phyloP scores from a whole-genome alignment of 1,140 invertebrate genomes.

The Brachionus calyciflorus region DNA sequence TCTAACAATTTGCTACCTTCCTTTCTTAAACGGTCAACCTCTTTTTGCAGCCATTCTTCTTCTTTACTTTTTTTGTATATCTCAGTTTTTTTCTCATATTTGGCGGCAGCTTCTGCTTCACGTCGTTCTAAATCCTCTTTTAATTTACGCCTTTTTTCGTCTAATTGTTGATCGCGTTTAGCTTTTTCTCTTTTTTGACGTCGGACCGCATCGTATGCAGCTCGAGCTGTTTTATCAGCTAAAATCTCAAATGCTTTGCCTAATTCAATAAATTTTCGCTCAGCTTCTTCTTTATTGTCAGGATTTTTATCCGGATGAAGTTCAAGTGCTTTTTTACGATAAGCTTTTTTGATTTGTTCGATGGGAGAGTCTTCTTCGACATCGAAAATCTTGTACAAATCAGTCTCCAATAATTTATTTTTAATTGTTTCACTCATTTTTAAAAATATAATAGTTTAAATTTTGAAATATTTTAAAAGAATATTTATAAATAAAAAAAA shows the following conservation, averaged over 20 bases:
- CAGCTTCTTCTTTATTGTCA: slow-evolving; percentile 62
- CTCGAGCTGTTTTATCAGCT: slow-evolving; percentile 34
- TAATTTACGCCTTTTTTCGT: slow-evolving; percentile 30
- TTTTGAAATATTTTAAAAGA: neutral
- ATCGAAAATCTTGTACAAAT: slow-evolving; percentile 42
- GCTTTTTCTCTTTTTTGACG: slow-evolving; percentile 1
- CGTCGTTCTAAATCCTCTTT: slow-evolving; percentile 41
- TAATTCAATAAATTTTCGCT: slow-evolving; percentile 19
- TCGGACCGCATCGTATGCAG: slow-evolving; percentile 37
- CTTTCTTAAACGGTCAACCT: slow-evolving; percentile 33
- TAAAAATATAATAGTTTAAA: no score
- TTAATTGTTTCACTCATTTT: slow-evolving; percentile 39
- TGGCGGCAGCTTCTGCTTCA: slow-evolving; percentile 6
- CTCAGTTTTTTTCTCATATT: slow-evolving; percentile 21
- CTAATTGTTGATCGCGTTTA: slow-evolving; percentile 6
- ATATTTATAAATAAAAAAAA: neutral
- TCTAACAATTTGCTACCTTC: slow-evolving; percentile 43
- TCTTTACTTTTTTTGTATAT: neutral
- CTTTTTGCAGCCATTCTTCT: slow-evolving; percentile 33
- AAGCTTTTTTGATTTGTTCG: slow-evolving; percentile 83
- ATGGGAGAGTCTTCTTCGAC: neutral
- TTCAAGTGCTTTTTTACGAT: slow-evolving; percentile 77
- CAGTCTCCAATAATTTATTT: slow-evolving; percentile 22
- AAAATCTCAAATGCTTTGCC: slow-evolving; percentile 46
- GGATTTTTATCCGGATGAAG: slow-evolving; percentile 99